Evolutionary conservation across 2,113 vertebrate genomes (phyloP).

Genomic region (Aleadryas rufinucha): DNA sequence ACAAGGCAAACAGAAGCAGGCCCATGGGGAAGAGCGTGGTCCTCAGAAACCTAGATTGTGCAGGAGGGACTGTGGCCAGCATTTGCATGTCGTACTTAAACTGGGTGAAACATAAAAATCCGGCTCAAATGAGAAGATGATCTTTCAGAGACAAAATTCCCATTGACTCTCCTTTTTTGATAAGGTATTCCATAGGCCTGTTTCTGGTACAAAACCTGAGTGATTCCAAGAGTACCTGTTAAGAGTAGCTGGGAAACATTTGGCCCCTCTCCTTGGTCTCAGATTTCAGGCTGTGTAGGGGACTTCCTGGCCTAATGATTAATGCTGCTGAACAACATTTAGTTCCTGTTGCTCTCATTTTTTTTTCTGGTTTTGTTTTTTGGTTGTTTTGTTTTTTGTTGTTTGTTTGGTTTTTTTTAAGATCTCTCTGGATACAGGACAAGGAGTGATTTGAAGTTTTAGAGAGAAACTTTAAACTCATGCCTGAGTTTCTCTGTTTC

Average conservation of each 20-base stretch:
- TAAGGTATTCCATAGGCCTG: neutral
- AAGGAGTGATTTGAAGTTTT: neutral
- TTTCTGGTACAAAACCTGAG: neutral
- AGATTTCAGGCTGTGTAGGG: neutral
- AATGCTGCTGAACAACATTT: neutral
- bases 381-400: neutral
- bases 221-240: neutral
- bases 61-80: neutral
- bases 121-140: neutral
- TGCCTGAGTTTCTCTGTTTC: neutral
- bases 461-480: no score
- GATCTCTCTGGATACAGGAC: neutral
- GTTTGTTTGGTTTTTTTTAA: neutral
- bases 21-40: neutral
- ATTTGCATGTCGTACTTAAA: neutral
- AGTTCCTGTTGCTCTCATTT: neutral
- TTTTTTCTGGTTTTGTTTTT: rapidly evolving
- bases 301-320: neutral
- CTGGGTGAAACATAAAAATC: neutral
- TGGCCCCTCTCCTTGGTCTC: neutral
- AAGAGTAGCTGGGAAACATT: neutral
- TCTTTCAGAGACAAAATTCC: neutral
- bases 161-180: neutral
- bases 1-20: neutral
- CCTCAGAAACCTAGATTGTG: neutral